Percentiles rank a stretch among this genome's conserved stretches.
phyloP scores from a whole-genome alignment of 37 sponge, comb jelly and placozoan species.

The Chondrosia reniformis region DNA sequence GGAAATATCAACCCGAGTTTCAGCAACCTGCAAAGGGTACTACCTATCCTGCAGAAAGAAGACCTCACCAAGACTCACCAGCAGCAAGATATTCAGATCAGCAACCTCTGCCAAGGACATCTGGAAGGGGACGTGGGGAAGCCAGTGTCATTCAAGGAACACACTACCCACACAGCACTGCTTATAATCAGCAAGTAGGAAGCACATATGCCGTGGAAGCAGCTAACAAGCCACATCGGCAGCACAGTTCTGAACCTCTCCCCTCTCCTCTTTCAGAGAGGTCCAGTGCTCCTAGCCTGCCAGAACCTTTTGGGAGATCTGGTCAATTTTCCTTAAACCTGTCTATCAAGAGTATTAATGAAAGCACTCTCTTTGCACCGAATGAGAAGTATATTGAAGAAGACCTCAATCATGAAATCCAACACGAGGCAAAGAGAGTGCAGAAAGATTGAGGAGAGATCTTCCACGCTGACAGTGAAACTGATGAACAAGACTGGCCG shows the following conservation, averaged over 20 bases:
- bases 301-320: background rate
- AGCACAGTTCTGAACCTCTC: background rate
- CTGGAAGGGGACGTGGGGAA: background rate
- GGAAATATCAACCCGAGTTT: background rate
- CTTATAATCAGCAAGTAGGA: too few species aligned
- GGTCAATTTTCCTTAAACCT: background rate
- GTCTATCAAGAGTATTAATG: background rate
- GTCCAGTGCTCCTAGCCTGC: background rate
- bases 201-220: too few species aligned
- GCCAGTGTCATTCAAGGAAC: background rate
- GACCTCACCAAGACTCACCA: too few species aligned
- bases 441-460: background rate
- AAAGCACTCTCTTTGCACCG: background rate
- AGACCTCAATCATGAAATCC: constrained; percentile 7
- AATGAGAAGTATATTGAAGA: background rate
- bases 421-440: background rate
- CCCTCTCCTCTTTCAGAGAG: background rate
- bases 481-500: constrained; percentile 1
- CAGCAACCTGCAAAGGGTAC: background rate
- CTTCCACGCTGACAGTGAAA: background rate
- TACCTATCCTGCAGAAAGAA: too few species aligned
- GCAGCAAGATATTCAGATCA: too few species aligned
- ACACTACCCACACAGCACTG: constrained; percentile 1
- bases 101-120: background rate
- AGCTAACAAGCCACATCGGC: background rate